Base-by-base conservation (phyloP, 1,140 invertebrate species). In the Drosophila punjabiensis region DNA sequence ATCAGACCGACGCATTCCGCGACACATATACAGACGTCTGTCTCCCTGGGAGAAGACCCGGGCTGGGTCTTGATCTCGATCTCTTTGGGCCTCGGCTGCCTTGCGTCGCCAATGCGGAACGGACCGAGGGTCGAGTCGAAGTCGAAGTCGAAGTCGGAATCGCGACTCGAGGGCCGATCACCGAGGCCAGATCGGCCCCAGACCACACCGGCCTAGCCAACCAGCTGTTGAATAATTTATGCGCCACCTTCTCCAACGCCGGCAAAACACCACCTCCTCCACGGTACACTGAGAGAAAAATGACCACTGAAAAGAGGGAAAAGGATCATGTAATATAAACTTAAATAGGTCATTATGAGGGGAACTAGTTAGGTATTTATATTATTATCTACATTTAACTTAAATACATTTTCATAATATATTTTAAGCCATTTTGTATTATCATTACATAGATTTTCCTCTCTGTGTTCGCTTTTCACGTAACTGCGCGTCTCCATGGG, bases 31-130 rank as follows among this genome's bases (percentile, higher is more conserved):
- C 9, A 53, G 28, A 18, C 37, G 41, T 18, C 20, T 39, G n/a
- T 39, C 43, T 10, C 32, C 30, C 20, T 39, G 43, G 69, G 30
- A 43, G 64, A 61, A 56, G 35, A 43, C 28, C 53, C 52, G 41
- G 24, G 18, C 52, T n/a, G 18, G 28, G 47, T 48, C 53, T 52
- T 24, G 48, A 71, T 80, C 76, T 60, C 45, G 53, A 45, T 74
- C 39, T 76, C 45, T 76, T 53, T 60, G 37, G 35, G 47, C 58
- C 55, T 76, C 79, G 79, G 58, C 58, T 66, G 35, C 52, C 56
- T 87, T 87, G 83, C 83, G 83, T 87, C 80, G 83, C 70, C 83
- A 86, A 86, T 86, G 83, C 83, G 83, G 83, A 86, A 86, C 83
- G 83, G 65, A 78, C 65, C 60, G 73, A 55, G 59, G 48, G 75